These are phyloP conservation scores for Aulostomus chinensis DNA, from an alignment of 2,797 vertebrate species.

Conservation along the genomic window DNA sequence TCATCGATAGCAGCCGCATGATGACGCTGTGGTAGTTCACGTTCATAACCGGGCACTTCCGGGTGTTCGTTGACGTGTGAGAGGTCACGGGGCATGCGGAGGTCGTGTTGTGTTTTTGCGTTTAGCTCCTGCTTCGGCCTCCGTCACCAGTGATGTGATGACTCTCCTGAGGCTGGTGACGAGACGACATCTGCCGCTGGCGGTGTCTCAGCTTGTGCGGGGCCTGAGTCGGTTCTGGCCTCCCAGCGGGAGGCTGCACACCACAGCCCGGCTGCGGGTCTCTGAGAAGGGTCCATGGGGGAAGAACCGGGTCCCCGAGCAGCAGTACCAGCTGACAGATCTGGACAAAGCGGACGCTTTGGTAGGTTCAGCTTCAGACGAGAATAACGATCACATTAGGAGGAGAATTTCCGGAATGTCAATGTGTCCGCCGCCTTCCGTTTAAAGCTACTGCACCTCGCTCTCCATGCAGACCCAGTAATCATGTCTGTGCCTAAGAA, in stretches of 20 bases:
- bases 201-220: slow-evolving; percentile 42
- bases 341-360: slow-evolving; percentile 90
- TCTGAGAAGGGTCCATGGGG: slow-evolving; percentile 69
- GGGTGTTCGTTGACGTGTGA: slow-evolving; percentile 45
- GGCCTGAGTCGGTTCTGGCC: slow-evolving; percentile 22
- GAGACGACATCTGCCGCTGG: slow-evolving; percentile 68
- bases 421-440: too few species aligned
- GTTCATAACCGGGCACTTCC: slow-evolving; percentile 1
- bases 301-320: slow-evolving; percentile 65
- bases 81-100: slow-evolving; percentile 56
- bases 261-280: slow-evolving; percentile 51
- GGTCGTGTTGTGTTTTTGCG: slow-evolving; percentile 64
- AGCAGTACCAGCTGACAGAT: slow-evolving; percentile 76
- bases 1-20: neutral
- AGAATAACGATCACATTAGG: neutral
- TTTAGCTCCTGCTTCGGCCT: neutral
- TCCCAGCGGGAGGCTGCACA: slow-evolving; percentile 51
- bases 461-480: too few species aligned
- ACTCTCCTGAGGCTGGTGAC: slow-evolving; percentile 67
- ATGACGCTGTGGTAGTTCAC: slow-evolving; percentile 41
- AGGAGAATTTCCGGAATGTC: neutral
- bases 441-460: too few species aligned
- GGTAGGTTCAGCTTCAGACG: slow-evolving; percentile 55
- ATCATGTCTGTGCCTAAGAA: too few species aligned
- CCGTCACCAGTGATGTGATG: slow-evolving; percentile 63